Evolutionary conservation across 2,113 vertebrate species (phyloP).

Genomic region (Lampris incognitus): DNA sequence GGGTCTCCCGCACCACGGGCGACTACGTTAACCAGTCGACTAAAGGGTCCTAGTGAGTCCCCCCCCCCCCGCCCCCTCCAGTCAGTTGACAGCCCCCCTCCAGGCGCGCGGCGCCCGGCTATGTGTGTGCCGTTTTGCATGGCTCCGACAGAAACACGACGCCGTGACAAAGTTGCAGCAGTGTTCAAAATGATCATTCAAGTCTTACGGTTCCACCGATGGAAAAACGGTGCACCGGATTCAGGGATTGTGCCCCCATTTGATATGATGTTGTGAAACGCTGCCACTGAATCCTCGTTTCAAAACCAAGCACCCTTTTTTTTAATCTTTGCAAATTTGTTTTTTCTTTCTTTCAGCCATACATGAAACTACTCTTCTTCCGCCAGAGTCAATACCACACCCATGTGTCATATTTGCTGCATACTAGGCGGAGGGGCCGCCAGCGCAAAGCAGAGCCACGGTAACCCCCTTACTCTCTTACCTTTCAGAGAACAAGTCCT

Average conservation of each 20-base stretch:
- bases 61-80: too few relatives aligned
- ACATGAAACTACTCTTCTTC: neutral
- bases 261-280: slow-evolving; percentile 49
- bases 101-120: neutral
- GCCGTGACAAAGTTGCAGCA: slow-evolving; percentile 19
- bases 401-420: slow-evolving; percentile 23
- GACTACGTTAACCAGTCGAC: too few relatives aligned
- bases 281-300: slow-evolving; percentile 3
- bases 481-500: slow-evolving; percentile 85
- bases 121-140: slow-evolving; percentile 37
- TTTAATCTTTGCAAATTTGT: neutral
- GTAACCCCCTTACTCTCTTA: slow-evolving; percentile 68
- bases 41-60: too few relatives aligned
- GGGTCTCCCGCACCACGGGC: too few relatives aligned
- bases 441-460: neutral
- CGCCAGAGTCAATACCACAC: slow-evolving; percentile 27
- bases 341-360: too few relatives aligned
- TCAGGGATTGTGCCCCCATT: slow-evolving; percentile 31
- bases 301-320: slow-evolving; percentile 10
- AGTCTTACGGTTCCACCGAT: slow-evolving; percentile 56
- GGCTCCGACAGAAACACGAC: slow-evolving; percentile 18
- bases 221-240: slow-evolving; percentile 28
- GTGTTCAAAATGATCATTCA: slow-evolving; percentile 37
- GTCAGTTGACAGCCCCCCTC: too few relatives aligned
- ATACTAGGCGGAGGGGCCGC: slow-evolving; percentile 12